A percentile compares a stretch with the other conserved stretches of the same genome.
Evolutionary conservation across 2,113 vertebrate genomes (phyloP).

Genomic region (Anas platyrhynchos): DNA sequence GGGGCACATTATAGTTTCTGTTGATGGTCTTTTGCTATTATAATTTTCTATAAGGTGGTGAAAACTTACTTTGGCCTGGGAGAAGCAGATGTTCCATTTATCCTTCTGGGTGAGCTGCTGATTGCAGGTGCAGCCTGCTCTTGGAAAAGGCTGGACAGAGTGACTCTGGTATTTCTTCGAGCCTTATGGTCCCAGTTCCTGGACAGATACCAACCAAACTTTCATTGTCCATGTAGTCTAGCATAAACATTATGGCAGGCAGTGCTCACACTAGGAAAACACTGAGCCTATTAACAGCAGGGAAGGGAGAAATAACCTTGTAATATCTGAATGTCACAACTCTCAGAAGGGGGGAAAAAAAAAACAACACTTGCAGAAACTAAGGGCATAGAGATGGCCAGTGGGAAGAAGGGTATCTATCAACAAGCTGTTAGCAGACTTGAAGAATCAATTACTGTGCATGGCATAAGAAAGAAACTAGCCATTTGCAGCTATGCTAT

Average conservation of each 20-base stretch:
- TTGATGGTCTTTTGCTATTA: background rate
- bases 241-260: background rate
- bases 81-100: background rate
- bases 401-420: background rate
- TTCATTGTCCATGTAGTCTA: background rate
- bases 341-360: background rate
- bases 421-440: conserved; percentile 22
- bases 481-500: background rate
- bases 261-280: background rate
- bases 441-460: background rate
- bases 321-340: background rate
- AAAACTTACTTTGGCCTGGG: background rate
- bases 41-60: background rate
- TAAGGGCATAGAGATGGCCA: background rate
- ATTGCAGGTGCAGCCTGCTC: background rate
- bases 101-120: background rate
- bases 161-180: background rate
- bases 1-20: fast-evolving
- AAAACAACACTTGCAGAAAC: background rate
- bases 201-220: background rate
- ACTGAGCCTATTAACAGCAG: background rate
- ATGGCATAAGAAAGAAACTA: conserved; percentile 10
- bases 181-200: background rate
- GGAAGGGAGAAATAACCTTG: background rate
- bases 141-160: background rate